A percentile compares a stretch with the other conserved stretches of the same genome.
These are phyloP conservation scores for Tolmerus cingulatus DNA, from an alignment of 2,888 invertebrate genomes.

Conservation along the genomic window DNA sequence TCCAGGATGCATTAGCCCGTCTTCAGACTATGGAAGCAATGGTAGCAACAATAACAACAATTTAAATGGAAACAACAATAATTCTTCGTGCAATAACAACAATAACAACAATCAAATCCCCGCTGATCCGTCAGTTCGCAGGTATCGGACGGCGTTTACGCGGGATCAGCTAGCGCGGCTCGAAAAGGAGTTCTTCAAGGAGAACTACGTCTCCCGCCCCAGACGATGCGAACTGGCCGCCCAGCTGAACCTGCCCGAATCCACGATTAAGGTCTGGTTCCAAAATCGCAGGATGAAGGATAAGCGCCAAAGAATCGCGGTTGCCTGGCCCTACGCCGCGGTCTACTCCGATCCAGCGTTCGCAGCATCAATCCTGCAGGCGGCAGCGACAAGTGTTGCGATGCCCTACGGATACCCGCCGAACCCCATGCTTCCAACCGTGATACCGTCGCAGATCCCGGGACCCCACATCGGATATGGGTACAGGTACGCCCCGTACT, in stretches of 20 bases:
- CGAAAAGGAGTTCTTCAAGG: constrained; percentile 96
- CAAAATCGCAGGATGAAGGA: constrained; percentile 72
- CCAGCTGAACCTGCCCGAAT: constrained; percentile 91
- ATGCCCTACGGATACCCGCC: constrained; percentile 72
- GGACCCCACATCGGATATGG: constrained; percentile 66
- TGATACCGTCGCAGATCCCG: constrained; percentile 67
- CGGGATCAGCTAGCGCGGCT: constrained; percentile 89
- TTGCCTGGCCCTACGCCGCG: constrained; percentile 94
- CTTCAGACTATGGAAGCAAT: constrained; percentile 55
- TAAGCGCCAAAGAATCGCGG: constrained; percentile 92
- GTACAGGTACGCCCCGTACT: constrained; percentile 65
- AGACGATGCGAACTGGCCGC: constrained; percentile 93
- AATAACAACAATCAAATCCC: constrained; percentile 55
- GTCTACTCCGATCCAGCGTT: constrained; percentile 94
- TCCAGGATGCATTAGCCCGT: constrained; percentile 65
- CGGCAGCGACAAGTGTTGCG: constrained; percentile 79
- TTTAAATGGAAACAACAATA: constrained; percentile 45
- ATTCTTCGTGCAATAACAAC: background rate
- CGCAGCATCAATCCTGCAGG: constrained; percentile 90
- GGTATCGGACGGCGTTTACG: constrained; percentile 97
- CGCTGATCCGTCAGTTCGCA: constrained; percentile 75
- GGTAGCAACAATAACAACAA: constrained; percentile 54
- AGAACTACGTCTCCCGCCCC: constrained; percentile 97
- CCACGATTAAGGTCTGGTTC: constrained; percentile 99
- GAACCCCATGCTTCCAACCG: constrained; percentile 66